Evolutionary conservation across 1,140 invertebrate genomes (phyloP).

Genomic region (Macrosteles quadrilineatus): DNA sequence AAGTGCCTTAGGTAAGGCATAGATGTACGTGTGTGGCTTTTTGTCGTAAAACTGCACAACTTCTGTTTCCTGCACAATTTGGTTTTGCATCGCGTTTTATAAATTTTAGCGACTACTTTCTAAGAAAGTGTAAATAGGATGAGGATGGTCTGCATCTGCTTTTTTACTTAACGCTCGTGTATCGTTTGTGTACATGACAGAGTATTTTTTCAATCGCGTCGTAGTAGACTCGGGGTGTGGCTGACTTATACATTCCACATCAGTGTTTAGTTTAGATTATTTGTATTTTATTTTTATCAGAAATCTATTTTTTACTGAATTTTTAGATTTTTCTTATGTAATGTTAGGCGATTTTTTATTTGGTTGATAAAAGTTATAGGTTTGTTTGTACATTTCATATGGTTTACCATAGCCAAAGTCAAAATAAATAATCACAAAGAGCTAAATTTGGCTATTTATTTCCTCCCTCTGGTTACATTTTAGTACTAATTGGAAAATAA

Average conservation of each 20-base stretch:
- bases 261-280: background rate
- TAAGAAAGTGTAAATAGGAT: slow-evolving; percentile 26
- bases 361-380: background rate
- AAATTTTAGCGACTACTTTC: slow-evolving; percentile 26
- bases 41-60: slow-evolving; percentile 20
- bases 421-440: slow-evolving; percentile 28
- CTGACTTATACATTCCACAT: slow-evolving; percentile 29
- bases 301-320: slow-evolving; percentile 27
- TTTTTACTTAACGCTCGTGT: slow-evolving; percentile 25
- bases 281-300: slow-evolving; percentile 26
- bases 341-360: slow-evolving; percentile 13
- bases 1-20: slow-evolving; percentile 34
- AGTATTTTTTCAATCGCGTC: slow-evolving; percentile 16
- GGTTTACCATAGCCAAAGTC: slow-evolving; percentile 31
- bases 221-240: slow-evolving; percentile 4
- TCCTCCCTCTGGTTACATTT: too few relatives aligned
- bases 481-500: too few relatives aligned
- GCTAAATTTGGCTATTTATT: background rate
- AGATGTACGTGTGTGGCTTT: slow-evolving; percentile 29
- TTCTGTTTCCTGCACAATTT: slow-evolving; percentile 17
- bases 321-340: slow-evolving; percentile 13
- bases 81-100: slow-evolving; percentile 23
- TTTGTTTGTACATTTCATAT: slow-evolving; percentile 27
- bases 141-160: slow-evolving; percentile 25
- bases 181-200: slow-evolving; percentile 28